Percentiles rank a stretch among this genome's conserved stretches.
These are phyloP conservation scores for Crotalus helleri DNA, from an alignment of 2,113 vertebrate genomes.

Conservation along the genomic window DNA sequence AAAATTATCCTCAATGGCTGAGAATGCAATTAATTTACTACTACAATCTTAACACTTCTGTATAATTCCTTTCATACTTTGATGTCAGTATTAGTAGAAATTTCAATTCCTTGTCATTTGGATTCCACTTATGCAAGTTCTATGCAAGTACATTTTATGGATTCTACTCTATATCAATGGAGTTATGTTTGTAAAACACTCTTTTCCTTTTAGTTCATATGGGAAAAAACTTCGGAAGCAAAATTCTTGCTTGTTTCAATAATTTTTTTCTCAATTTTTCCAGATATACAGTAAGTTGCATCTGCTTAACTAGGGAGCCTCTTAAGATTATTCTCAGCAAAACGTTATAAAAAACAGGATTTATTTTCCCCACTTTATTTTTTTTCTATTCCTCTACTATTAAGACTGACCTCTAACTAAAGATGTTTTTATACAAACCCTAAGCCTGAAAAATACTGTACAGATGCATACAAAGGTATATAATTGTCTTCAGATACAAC, in stretches of 20 bases:
- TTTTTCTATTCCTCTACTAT: neutral
- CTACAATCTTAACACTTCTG: neutral
- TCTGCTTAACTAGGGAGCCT: neutral
- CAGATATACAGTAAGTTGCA: neutral
- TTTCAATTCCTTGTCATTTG: neutral
- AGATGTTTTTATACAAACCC: neutral
- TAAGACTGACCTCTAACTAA: neutral
- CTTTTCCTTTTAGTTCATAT: neutral
- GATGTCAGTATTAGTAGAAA: neutral
- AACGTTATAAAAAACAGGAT: neutral
- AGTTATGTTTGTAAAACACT: neutral
- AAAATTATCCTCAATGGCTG: neutral
- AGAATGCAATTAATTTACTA: neutral
- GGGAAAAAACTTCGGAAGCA: neutral
- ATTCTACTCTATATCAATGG: neutral
- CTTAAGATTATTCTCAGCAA: neutral
- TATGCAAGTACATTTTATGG: neutral
- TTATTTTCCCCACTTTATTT: neutral
- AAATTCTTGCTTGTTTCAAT: neutral
- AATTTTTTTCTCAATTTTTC: neutral
- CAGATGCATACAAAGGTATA: neutral
- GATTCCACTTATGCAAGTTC: neutral
- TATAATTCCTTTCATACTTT: neutral
- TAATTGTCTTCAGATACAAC: neutral
- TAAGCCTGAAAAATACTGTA: neutral